These are phyloP conservation scores for Montipora cactus DNA, from an alignment of 64 coral and sea anemone species.

Conservation along the genomic window DNA sequence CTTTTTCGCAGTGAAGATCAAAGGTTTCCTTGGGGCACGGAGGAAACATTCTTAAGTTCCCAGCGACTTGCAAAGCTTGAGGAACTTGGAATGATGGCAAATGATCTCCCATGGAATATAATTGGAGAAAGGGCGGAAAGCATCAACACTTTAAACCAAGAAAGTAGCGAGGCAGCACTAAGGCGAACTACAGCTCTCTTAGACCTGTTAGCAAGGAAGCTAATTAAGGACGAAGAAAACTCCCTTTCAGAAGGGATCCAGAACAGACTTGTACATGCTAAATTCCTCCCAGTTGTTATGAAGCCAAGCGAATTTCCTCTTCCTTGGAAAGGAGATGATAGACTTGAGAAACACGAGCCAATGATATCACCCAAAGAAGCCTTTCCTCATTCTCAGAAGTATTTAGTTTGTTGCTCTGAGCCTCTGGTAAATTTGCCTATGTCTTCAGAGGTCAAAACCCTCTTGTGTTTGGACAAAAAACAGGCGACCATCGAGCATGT, in stretches of 20 bases:
- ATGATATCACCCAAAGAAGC: constrained; percentile 57
- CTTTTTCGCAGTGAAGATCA: constrained; percentile 75
- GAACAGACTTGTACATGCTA: constrained; percentile 18
- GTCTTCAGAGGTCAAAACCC: background rate
- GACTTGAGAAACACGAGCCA: background rate
- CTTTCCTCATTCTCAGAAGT: constrained; percentile 29
- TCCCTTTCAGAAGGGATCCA: background rate
- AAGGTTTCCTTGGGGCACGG: constrained; percentile 72
- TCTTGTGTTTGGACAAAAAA: constrained; percentile 21
- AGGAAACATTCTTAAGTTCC: constrained; percentile 10
- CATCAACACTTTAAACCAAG: constrained; percentile 18
- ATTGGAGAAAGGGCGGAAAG: constrained; percentile 75
- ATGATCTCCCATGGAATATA: constrained; percentile 73
- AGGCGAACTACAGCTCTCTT: constrained; percentile 33
- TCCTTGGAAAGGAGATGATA: constrained; percentile 74
- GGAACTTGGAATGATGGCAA: constrained; percentile 73
- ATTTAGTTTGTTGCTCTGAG: constrained; percentile 67
- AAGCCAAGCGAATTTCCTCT: constrained; percentile 77
- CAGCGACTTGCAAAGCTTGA: constrained; percentile 53
- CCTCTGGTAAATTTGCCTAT: constrained; percentile 22
- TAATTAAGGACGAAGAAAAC: background rate
- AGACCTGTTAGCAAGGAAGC: constrained; percentile 40
- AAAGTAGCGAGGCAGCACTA: background rate
- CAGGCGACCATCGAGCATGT: background rate
- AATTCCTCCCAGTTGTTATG: constrained; percentile 74